A percentile compares a stretch with the other conserved stretches of the same genome.
These are phyloP conservation scores for Gasterosteus aculeatus DNA, from an alignment of 2,113 vertebrate genomes.

Conservation along the genomic window DNA sequence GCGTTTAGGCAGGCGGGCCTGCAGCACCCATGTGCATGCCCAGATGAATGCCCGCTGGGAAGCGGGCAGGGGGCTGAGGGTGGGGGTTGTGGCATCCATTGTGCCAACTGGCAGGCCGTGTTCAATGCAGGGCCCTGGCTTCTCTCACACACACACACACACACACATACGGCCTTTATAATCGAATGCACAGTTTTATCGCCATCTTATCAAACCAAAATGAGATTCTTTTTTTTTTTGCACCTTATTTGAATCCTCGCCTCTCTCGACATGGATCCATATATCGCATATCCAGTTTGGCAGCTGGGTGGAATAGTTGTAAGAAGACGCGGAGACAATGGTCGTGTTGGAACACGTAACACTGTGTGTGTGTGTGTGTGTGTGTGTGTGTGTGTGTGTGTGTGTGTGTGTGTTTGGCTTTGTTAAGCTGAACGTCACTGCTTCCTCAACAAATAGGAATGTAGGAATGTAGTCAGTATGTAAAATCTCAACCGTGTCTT, in stretches of 20 bases:
- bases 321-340: slow-evolving; percentile 49
- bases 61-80: slow-evolving; percentile 65
- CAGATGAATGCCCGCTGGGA: slow-evolving; percentile 80
- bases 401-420: slow-evolving; percentile 37
- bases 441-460: slow-evolving; percentile 9
- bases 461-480: neutral
- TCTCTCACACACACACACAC: slow-evolving; percentile 39
- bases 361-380: too few species aligned
- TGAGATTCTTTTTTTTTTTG: slow-evolving; percentile 3
- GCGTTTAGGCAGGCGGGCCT: slow-evolving; percentile 69
- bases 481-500: neutral
- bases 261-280: slow-evolving; percentile 50
- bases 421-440: slow-evolving; percentile 46
- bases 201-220: slow-evolving; percentile 35
- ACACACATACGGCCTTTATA: slow-evolving; percentile 24
- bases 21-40: slow-evolving; percentile 77
- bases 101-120: slow-evolving; percentile 71
- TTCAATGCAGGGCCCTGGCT: slow-evolving; percentile 66
- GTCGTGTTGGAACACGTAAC: slow-evolving; percentile 68
- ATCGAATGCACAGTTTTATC: slow-evolving; percentile 26
- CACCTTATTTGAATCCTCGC: slow-evolving; percentile 5
- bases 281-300: slow-evolving; percentile 64
- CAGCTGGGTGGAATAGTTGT: slow-evolving; percentile 59
- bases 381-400: too few species aligned
- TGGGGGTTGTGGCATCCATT: slow-evolving; percentile 72